Percentiles rank a stretch among this genome's conserved stretches.
These are phyloP conservation scores for Lucilia cuprina DNA, from an alignment of 1,140 invertebrate genomes.

Conservation along the genomic window DNA sequence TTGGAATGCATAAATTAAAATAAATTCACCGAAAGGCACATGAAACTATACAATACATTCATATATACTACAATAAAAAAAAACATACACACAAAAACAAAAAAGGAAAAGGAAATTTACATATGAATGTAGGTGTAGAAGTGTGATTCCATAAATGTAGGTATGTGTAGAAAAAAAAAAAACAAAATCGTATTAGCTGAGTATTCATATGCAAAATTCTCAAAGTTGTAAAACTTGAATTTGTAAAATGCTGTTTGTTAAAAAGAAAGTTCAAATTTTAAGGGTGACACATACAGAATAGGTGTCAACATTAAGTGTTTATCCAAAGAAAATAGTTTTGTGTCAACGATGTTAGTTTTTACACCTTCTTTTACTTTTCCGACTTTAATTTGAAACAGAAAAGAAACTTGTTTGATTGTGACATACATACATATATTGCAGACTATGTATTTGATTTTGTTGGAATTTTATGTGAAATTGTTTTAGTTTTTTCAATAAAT, in stretches of 20 bases:
- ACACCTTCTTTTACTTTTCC: background rate
- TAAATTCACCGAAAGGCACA: background rate
- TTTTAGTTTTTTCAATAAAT: too few species aligned
- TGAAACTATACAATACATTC: background rate
- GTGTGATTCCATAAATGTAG: background rate
- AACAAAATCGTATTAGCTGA: background rate
- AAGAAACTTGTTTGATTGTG: too few species aligned
- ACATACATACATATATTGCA: too few species aligned
- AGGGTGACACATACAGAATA: background rate
- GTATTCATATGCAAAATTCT: background rate
- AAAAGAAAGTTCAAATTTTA: background rate
- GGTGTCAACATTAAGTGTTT: background rate
- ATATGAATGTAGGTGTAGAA: background rate
- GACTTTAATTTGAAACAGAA: background rate
- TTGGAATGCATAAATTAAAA: conserved; percentile 7
- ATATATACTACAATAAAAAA: background rate
- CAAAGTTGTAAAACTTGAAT: background rate
- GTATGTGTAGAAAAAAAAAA: too few species aligned
- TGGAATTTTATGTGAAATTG: too few species aligned
- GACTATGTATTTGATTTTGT: too few species aligned
- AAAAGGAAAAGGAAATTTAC: background rate
- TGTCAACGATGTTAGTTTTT: background rate
- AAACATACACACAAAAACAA: background rate
- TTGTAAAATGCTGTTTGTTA: background rate
- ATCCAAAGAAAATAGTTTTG: background rate